Evolutionary conservation across 2,113 vertebrate genomes (phyloP).

Genomic region (Lophura nycthemera): DNA sequence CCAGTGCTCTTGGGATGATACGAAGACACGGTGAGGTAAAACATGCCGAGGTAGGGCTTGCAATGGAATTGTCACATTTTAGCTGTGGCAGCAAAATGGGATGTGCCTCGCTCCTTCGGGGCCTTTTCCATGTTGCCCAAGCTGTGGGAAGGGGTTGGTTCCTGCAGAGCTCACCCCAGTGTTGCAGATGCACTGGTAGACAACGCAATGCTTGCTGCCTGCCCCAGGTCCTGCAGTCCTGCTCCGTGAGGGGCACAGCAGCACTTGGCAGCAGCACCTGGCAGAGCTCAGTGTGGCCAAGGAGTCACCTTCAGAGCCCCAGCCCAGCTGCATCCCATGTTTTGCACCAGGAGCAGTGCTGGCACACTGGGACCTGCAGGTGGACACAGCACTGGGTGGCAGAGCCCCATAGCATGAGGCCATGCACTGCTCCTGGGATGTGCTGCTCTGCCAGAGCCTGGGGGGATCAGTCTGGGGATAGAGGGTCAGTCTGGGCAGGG

Average conservation of each 20-base stretch:
- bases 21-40: background rate
- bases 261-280: background rate
- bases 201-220: background rate
- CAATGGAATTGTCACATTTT: background rate
- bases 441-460: background rate
- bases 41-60: background rate
- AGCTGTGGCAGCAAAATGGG: background rate
- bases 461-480: too few species aligned
- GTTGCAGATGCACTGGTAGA: background rate
- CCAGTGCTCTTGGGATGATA: background rate
- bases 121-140: background rate
- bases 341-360: fast-evolving
- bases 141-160: fast-evolving
- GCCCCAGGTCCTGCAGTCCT: background rate
- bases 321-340: background rate
- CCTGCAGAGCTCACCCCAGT: background rate
- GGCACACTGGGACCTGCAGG: background rate
- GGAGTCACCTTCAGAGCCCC: background rate
- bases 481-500: background rate
- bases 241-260: fast-evolving
- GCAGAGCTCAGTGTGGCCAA: fast-evolving
- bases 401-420: background rate
- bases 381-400: fast-evolving
- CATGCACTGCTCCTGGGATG: fast-evolving
- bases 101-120: background rate